Conservation (phyloP, 2,797 vertebrate genomes). For the Crenuchus spilurus region DNA sequence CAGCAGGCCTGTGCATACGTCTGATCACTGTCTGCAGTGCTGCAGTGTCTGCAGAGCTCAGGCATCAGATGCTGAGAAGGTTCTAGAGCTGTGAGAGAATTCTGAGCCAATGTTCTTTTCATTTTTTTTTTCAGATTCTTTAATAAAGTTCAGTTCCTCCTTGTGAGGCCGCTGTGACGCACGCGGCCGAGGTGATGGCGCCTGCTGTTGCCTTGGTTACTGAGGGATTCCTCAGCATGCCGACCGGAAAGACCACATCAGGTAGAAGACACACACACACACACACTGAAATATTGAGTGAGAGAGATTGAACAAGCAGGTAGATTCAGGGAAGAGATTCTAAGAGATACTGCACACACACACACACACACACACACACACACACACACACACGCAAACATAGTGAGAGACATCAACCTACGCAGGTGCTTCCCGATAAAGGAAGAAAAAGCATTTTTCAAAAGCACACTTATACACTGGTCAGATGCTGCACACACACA, state of each 20-base stretch:
- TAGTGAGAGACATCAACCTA: too few species aligned
- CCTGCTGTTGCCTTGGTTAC: conserved; percentile 43
- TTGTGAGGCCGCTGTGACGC: conserved; percentile 37
- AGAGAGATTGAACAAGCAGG: background rate
- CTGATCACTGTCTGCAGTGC: too few species aligned
- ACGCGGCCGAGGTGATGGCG: conserved; percentile 34
- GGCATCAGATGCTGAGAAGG: background rate
- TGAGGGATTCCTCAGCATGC: conserved; percentile 48
- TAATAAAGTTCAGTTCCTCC: conserved; percentile 47
- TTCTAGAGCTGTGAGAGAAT: background rate
- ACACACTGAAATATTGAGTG: background rate
- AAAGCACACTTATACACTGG: background rate
- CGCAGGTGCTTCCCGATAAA: background rate
- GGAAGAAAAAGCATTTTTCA: too few species aligned
- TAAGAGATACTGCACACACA: background rate
- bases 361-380: too few species aligned
- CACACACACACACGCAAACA: too few species aligned
- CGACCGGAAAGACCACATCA: conserved; percentile 35
- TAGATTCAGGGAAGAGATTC: background rate
- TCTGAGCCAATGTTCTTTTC: background rate
- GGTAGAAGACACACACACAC: background rate
- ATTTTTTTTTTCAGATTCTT: background rate
- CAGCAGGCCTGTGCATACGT: too few species aligned
- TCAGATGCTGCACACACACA: conserved; percentile 25
- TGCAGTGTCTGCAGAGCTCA: conserved; percentile 2